These are phyloP conservation scores for Glossophaga mutica DNA, from an alignment of 2,797 vertebrate genomes.

Conservation along the genomic window DNA sequence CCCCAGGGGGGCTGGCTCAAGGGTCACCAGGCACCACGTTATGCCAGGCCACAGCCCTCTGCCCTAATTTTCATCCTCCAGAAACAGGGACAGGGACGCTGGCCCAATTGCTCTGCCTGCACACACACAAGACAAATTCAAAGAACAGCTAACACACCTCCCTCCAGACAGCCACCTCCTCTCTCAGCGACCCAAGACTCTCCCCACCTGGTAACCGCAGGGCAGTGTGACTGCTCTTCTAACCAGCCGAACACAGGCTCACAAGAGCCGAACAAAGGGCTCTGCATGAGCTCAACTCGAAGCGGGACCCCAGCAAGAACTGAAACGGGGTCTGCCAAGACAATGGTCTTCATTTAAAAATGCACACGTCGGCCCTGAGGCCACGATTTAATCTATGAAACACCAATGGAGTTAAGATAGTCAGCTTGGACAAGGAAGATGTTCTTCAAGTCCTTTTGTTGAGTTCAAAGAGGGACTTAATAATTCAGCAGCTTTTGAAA, in stretches of 20 bases:
- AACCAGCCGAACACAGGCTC: neutral
- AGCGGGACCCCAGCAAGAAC: neutral
- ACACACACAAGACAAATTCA: neutral
- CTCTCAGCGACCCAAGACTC: neutral
- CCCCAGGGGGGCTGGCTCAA: neutral
- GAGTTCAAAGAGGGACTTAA: conserved; percentile 54
- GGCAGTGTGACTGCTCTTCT: neutral
- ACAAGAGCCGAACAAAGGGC: neutral
- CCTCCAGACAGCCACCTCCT: neutral
- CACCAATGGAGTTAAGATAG: neutral
- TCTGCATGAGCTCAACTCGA: neutral
- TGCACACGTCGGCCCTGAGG: neutral
- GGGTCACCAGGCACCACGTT: neutral
- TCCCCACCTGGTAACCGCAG: neutral
- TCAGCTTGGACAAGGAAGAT: conserved; percentile 10
- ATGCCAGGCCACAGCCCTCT: neutral
- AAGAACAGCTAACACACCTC: neutral
- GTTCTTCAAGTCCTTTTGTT: conserved; percentile 3
- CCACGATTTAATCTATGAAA: conserved; percentile 44
- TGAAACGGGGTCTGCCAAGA: neutral
- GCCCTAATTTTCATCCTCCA: neutral
- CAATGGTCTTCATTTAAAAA: neutral
- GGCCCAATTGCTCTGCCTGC: neutral
- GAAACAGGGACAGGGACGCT: neutral
- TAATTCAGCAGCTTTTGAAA: conserved; percentile 44